These are phyloP conservation scores for Gryon sp. DNA, from an alignment of 1,140 invertebrate genomes.

Conservation along the genomic window DNA sequence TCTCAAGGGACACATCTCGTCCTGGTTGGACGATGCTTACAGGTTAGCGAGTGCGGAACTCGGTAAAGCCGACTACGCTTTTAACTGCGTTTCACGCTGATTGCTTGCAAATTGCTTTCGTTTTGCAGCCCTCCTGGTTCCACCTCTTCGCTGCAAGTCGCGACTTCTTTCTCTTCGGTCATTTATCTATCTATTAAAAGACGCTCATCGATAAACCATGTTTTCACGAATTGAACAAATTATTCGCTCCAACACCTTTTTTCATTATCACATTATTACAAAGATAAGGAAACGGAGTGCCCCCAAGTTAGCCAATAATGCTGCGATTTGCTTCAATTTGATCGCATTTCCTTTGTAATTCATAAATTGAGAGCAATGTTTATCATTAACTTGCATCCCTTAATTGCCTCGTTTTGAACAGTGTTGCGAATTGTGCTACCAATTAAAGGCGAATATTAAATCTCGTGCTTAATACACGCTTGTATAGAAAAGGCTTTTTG, in stretches of 20 bases:
- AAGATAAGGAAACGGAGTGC: constrained; percentile 44
- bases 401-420: constrained; percentile 6
- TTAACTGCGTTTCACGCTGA: constrained; percentile 71
- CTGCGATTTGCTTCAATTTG: constrained; percentile 5
- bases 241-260: constrained; percentile 43
- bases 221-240: constrained; percentile 56
- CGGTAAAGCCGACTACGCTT: constrained; percentile 64
- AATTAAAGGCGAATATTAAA: constrained; percentile 27
- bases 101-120: constrained; percentile 74
- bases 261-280: constrained; percentile 54
- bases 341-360: constrained; percentile 49
- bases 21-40: constrained; percentile 69
- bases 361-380: constrained; percentile 13
- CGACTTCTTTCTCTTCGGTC: constrained; percentile 43
- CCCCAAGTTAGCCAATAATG: too few relatives aligned
- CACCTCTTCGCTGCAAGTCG: neutral
- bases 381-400: constrained; percentile 12
- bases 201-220: constrained; percentile 47
- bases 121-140: constrained; percentile 42
- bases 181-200: constrained; percentile 59
- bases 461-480: neutral
- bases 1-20: constrained; percentile 69
- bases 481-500: constrained; percentile 18
- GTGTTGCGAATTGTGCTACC: neutral
- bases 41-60: constrained; percentile 70